Conservation (phyloP, 2,113 vertebrate genomes). For the Apeltes quadracus region DNA sequence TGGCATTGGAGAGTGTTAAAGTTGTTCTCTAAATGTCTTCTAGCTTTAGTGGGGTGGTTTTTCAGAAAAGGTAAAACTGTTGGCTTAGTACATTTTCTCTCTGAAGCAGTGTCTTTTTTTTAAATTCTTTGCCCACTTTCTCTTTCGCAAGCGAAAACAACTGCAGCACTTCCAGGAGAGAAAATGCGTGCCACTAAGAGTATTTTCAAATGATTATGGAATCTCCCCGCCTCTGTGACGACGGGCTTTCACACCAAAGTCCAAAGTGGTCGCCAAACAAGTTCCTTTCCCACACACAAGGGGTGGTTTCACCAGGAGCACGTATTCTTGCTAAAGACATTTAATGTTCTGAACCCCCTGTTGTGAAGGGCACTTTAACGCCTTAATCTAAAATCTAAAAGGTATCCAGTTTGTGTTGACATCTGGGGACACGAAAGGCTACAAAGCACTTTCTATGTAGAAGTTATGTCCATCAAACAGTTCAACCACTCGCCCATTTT, state of each 20-base stretch:
- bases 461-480: slow-evolving; percentile 1
- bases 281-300: neutral
- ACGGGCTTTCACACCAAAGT: neutral
- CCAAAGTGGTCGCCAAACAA: neutral
- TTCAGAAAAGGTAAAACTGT: neutral
- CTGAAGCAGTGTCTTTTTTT: neutral
- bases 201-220: neutral
- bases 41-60: slow-evolving; percentile 10
- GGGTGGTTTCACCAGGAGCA: neutral
- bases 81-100: neutral
- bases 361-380: neutral
- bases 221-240: neutral
- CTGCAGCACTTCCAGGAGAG: neutral
- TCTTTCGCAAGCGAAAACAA: neutral
- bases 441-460: slow-evolving; percentile 13
- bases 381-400: neutral
- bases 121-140: neutral
- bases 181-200: neutral
- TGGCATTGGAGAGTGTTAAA: slow-evolving; percentile 12
- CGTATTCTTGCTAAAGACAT: neutral
- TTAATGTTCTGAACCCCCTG: neutral
- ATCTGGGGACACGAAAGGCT: neutral
- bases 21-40: slow-evolving; percentile 15
- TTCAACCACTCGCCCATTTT: neutral
- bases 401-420: neutral